Conservation (phyloP, 2,888 invertebrate species). For the Syrphus vitripennis region DNA sequence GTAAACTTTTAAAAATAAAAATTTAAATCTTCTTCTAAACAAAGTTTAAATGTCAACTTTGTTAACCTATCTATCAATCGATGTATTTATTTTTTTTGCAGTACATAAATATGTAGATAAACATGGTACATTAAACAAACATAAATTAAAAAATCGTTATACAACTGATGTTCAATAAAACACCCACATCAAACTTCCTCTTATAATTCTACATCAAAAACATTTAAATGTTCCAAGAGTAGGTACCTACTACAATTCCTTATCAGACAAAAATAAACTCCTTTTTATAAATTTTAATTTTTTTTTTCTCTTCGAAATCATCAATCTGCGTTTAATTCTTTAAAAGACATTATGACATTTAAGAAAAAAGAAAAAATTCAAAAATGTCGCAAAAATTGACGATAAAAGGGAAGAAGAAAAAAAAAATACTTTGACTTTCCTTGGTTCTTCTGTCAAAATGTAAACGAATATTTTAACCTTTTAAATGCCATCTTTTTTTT, state of each 20-base stretch:
- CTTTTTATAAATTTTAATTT: not conserved
- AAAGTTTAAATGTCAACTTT: no score
- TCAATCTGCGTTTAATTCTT: constrained; percentile 1
- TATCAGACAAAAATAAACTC: not conserved
- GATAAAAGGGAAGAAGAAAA: not conserved
- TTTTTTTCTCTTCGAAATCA: no score
- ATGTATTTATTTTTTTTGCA: no score
- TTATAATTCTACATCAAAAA: not conserved
- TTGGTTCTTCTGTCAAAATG: not conserved
- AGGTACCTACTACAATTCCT: not conserved
- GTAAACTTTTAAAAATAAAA: no score
- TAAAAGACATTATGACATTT: not conserved
- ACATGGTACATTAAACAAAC: no score
- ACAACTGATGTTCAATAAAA: no score
- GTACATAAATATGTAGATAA: no score
- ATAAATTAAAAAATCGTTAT: no score
- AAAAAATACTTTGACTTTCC: not conserved
- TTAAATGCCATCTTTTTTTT: constrained; percentile 51
- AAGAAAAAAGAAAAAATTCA: not conserved
- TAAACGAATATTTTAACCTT: constrained; percentile 43
- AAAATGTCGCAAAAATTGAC: constrained; percentile 27
- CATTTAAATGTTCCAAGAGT: not conserved
- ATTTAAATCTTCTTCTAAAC: no score
- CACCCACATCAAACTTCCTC: not conserved
- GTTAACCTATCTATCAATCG: no score